Evolutionary conservation across 2,797 vertebrate species (phyloP), one percentile per base, ranked within the genome.

Genomic region (Rallus crepitans): DNA sequence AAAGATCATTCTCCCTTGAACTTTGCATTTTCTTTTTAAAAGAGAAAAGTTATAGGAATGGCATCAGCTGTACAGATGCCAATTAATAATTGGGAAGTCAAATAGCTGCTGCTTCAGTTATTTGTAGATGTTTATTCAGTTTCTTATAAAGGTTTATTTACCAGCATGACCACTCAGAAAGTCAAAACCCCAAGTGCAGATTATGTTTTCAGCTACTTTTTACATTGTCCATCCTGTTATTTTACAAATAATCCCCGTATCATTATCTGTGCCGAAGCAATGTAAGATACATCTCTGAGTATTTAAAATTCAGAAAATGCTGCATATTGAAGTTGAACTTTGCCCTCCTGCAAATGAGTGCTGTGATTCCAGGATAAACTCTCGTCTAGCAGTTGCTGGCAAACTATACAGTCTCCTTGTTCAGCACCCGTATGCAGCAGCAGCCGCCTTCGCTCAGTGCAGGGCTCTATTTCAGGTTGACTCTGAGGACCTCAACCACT

Each of bases 231-330:
- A 33, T 64, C 24, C 52, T 70, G 40, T 63, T 73, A 55, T 61
- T 75, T 87, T 68, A 85, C 86, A 94, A 85, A 84, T 63, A 87
- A 75, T 88, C 78, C 77, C 52, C 18, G 2, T 60, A 21, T 55
- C 21, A 19, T 68, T 92, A 92, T 7, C n/a, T 20, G 6, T 68
- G 61, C 76, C 55, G 50, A 88, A 88, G 47, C 40, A 78, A 64
- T 2, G 0, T 2, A 37, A 81, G 57, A 52, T 25, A 31, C 6
- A 0, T 6, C 1, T 57, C 4, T 1, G 45, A 6, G 1, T 39
- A 63, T 63, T 94, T 82, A 81, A 90, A 95, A 95, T 86, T 70
- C 92, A 82, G 80, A 39, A 90, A 79, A 40, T 24, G 59, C 27
- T 7, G 1, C 2, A 53, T 4, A n/a, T 2, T 71, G 50, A 78